Base-by-base conservation (phyloP, 1,140 invertebrate species). In the Macrobrachium nipponense region DNA sequence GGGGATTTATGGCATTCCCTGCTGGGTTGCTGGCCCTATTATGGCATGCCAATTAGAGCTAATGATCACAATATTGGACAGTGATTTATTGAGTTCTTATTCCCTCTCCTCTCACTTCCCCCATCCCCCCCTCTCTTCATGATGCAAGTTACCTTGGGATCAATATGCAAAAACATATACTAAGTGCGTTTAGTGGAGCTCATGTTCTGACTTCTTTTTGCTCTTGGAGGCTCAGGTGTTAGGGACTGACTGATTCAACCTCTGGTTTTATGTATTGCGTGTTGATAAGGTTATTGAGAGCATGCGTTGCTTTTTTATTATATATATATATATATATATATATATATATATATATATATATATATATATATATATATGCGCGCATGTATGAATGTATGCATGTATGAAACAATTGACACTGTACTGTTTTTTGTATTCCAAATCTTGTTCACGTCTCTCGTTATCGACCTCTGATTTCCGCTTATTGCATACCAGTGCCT, bases 311-410 rank as follows among this genome's bases (percentile, higher is more conserved):
- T 14, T 5, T 75, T 11, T 27, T n/a, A n/a, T n/a, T 27, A 75
- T 27, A 27, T 27, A 44, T 11, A 23, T 10, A 77, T 58, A 18
- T 12, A 51, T 58, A 59, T 58, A 59, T 18, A 51, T 17, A 59
- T 58, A 59, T 58, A 51, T 18, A 59, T 58, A 59, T 17, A 59
- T 77, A 59, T 77, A 59, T 77, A 59, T 77, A 59, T 77, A 59
- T 77, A 59, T 77, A 59, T 77, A 77, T 77, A 59, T 77, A 77
- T 77, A 59, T 77, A 77, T 77, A 59, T 77, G 44, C 44, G 5
- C 20, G 18, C 44, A 59, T 77, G 20, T 77, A 20, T 77, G 51
- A 44, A 59, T 44, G 51, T 77, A 59, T 77, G 51, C 44, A 59
- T 51, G 51, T 77, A 44, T 77, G 51, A 44, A 59, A 17, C 17